These are phyloP conservation scores for Bufo bufo DNA, from an alignment of 2,113 vertebrate species.

Conservation along the genomic window DNA sequence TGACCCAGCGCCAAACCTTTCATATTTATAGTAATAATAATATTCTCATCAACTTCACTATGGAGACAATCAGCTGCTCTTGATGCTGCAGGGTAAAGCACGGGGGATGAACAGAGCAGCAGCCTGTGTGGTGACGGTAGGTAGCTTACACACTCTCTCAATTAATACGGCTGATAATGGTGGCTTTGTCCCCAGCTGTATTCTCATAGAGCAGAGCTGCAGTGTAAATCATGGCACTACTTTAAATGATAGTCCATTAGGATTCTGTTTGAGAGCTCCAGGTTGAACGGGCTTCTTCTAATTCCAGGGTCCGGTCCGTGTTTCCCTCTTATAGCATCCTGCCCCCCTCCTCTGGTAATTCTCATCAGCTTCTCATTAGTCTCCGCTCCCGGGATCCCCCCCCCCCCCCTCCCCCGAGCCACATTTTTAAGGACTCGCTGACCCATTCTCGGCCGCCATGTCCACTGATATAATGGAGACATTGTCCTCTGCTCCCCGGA, in stretches of 20 bases:
- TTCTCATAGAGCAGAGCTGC: not conserved
- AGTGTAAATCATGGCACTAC: not conserved
- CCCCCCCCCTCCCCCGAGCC: constrained; percentile 19
- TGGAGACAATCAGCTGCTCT: too few relatives aligned
- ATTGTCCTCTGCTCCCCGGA: constrained; percentile 23
- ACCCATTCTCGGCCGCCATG: constrained; percentile 9
- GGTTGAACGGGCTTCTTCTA: not conserved
- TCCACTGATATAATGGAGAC: constrained; percentile 24
- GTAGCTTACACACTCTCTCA: too few relatives aligned
- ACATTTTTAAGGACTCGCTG: constrained; percentile 33
- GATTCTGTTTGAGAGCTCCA: too few relatives aligned
- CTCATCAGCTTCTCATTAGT: constrained; percentile 53
- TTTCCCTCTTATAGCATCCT: not conserved
- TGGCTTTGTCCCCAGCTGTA: too few relatives aligned
- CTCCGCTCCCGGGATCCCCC: not conserved
- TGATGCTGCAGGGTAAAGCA: too few relatives aligned
- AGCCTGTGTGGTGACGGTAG: too few relatives aligned
- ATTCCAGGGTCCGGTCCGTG: not conserved
- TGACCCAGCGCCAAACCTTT: too few relatives aligned
- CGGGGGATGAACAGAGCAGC: too few relatives aligned
- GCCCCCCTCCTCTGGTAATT: not conserved
- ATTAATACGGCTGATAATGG: too few relatives aligned
- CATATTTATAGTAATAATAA: too few relatives aligned
- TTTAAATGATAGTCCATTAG: not conserved
- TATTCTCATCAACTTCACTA: too few relatives aligned